Evolutionary conservation across 2,797 vertebrate species (phyloP), one percentile per base, ranked within the genome.

Genomic region (Chanos chanos): DNA sequence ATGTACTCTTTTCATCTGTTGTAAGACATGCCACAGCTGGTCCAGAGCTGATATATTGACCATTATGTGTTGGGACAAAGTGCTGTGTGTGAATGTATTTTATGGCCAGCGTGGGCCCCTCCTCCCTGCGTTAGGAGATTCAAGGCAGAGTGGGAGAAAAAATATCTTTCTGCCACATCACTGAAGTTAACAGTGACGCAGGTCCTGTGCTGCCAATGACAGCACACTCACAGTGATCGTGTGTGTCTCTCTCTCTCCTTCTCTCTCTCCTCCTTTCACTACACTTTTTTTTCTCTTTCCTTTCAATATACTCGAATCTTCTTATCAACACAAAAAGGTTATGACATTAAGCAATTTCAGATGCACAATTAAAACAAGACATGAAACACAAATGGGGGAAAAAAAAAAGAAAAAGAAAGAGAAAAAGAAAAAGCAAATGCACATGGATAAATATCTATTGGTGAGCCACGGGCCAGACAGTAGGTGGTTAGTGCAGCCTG

Each of bases 161-260:
- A 58, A 56, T 41, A 78, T 74, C 61, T 61, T 69, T 74, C 76
- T 68, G 73, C 44, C 49, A 39, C 64, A 74, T 56, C 64, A 69
- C 64, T 82, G 60, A 80, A 68, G 82, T 80, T 78, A n/a, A 80
- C 43, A n/a, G 60, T 81, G 83, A 87, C 73, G 73, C 71, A 79
- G 66, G 74, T 45, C 33, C 61, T 64, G 50, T 43, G 15, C 39
- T 4, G 28, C 27, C 39, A 30, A 43, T 19, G 12, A 48, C 13
- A 13, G 25, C 19, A 10, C 12, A 19, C 9, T 37, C 13, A 65
- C 51, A 18, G n/a, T n/a, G n/a, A n/a, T n/a, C n/a, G n/a, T n/a
- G n/a, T n/a, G 9, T 54, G 37, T 13, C 41, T n/a, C 37, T 3
- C 55, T 21, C 59, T 24, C 65, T 56, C n/a, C 12, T 13, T 10